phyloP scores from a whole-genome alignment of 1,140 invertebrate species.

The Micrasema longulum region DNA sequence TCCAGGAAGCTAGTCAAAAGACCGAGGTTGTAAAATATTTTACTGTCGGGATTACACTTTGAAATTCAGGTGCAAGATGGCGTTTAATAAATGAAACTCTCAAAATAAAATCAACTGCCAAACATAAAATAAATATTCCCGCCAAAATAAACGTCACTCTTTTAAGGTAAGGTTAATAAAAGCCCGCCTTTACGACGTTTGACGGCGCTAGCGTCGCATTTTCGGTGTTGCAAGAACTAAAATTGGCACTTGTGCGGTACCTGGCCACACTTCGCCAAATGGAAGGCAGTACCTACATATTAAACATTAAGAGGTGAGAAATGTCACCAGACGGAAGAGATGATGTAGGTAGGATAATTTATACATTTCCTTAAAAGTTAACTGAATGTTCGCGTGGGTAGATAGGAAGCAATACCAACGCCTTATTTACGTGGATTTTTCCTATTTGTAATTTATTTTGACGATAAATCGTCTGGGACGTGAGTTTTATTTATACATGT shows the following conservation, averaged over 20 bases:
- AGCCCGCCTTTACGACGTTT: slow-evolving; percentile 14
- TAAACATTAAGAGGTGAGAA: not conserved
- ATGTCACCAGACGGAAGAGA: too few species aligned
- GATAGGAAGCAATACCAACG: too few species aligned
- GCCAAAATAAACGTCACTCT: slow-evolving; percentile 13
- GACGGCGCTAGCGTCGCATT: slow-evolving; percentile 17
- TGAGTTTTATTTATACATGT: too few species aligned
- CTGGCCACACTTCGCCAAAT: not conserved
- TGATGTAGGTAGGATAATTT: not conserved
- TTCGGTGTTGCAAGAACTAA: slow-evolving; percentile 23
- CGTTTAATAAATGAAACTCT: slow-evolving; percentile 4
- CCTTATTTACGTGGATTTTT: too few species aligned
- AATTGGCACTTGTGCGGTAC: slow-evolving; percentile 21
- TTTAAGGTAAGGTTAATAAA: slow-evolving; percentile 27
- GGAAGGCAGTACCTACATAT: not conserved
- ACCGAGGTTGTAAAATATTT: too few species aligned
- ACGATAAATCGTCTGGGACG: too few species aligned
- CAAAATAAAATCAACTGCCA: slow-evolving; percentile 12
- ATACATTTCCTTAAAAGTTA: slow-evolving; percentile 12
- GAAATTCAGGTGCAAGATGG: too few species aligned
- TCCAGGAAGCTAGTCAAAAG: too few species aligned
- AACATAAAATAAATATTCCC: slow-evolving; percentile 30
- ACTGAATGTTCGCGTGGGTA: too few species aligned
- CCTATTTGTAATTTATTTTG: too few species aligned
- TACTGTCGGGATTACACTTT: too few species aligned